Percentiles rank a stretch among this genome's conserved stretches.
phyloP scores from a whole-genome alignment of 1,140 invertebrate genomes.

The Drosophila miranda region DNA sequence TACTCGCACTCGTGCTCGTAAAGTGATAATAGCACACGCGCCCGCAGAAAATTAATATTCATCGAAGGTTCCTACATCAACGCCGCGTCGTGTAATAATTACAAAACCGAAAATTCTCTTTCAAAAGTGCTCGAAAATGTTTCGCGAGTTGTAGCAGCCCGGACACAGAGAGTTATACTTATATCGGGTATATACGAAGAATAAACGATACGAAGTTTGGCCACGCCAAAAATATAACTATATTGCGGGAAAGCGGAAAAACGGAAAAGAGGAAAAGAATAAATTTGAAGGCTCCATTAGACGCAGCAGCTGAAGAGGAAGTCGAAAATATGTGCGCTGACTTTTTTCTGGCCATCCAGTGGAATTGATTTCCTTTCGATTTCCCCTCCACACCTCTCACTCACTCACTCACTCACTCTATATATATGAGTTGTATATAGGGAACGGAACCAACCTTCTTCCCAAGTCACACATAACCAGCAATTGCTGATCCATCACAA shows the following conservation, averaged over 20 bases:
- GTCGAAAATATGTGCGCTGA: conserved; percentile 69
- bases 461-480: conserved; percentile 5
- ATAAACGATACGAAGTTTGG: conserved; percentile 3
- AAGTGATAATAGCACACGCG: conserved; percentile 62
- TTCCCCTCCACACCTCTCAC: conserved; percentile 28
- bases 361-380: conserved; percentile 70
- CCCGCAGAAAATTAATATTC: conserved; percentile 49
- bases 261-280: conserved; percentile 52
- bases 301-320: conserved; percentile 25
- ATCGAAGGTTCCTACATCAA: conserved; percentile 54
- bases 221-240: too few species aligned
- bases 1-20: not conserved
- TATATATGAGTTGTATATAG: conserved; percentile 11
- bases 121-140: conserved; percentile 50
- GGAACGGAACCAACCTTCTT: too few species aligned
- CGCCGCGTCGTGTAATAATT: conserved; percentile 35
- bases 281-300: conserved; percentile 19
- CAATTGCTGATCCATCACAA: conserved; percentile 24
- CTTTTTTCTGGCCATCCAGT: conserved; percentile 49
- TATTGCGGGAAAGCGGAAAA: conserved; percentile 23
- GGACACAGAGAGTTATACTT: too few species aligned
- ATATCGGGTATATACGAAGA: conserved; percentile 4
- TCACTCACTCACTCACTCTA: conserved; percentile 1
- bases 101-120: conserved; percentile 9
- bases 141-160: conserved; percentile 13